A percentile compares a stretch with the other conserved stretches of the same genome.
Evolutionary conservation across 2,797 vertebrate genomes (phyloP).

Genomic region (Leptoclinus maculatus): DNA sequence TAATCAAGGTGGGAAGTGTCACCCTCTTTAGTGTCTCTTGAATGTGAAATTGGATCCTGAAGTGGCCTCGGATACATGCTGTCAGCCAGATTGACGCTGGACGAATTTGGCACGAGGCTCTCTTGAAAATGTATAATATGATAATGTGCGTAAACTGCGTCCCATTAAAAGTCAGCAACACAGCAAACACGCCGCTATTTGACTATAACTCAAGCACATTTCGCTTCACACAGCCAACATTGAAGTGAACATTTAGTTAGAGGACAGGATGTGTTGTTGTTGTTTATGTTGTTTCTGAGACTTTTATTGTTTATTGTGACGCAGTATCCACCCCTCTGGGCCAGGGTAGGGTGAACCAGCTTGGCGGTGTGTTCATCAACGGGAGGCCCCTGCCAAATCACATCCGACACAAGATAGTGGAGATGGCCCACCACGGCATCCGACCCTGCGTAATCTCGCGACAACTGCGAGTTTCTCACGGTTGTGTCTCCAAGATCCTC

Average conservation of each 20-base stretch:
- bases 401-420: slow-evolving; percentile 99
- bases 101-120: slow-evolving; percentile 86
- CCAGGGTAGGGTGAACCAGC: slow-evolving; percentile 97
- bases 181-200: slow-evolving; percentile 19
- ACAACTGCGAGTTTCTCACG: slow-evolving; percentile 95
- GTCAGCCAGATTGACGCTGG: slow-evolving; percentile 82
- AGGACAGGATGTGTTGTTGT: slow-evolving; percentile 9
- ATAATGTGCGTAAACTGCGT: slow-evolving; percentile 66
- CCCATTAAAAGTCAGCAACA: slow-evolving; percentile 56
- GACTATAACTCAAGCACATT: neutral
- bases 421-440: slow-evolving; percentile 99
- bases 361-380: slow-evolving; percentile 98
- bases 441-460: slow-evolving; percentile 98
- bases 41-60: slow-evolving; percentile 89
- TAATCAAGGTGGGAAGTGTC: slow-evolving; percentile 92
- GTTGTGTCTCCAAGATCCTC: slow-evolving; percentile 99
- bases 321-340: slow-evolving; percentile 97
- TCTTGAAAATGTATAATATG: slow-evolving; percentile 74
- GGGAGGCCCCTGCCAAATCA: slow-evolving; percentile 97
- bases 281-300: slow-evolving; percentile 42
- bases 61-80: slow-evolving; percentile 85
- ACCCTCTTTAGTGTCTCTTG: slow-evolving; percentile 88
- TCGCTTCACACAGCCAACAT: neutral
- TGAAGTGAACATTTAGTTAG: neutral
- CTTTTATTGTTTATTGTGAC: slow-evolving; percentile 66